phyloP scores from a whole-genome alignment of 2,888 invertebrate species.

The Rhaphigaster nebulosa region DNA sequence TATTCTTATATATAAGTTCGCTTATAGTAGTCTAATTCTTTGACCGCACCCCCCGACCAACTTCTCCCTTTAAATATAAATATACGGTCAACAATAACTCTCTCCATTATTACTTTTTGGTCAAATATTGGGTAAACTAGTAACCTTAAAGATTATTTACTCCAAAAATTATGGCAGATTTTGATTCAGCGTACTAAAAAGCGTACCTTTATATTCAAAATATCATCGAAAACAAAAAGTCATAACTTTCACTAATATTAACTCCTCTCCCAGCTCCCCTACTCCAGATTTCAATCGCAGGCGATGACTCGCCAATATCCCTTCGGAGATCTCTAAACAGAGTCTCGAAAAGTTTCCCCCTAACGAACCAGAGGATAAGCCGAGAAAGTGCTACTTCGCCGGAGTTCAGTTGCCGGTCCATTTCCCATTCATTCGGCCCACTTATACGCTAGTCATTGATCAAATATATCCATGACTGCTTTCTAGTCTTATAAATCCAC shows the following conservation, averaged over 20 bases:
- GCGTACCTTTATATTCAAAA: no score
- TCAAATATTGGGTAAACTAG: no score
- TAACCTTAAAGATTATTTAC: no score
- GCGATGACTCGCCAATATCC: background rate
- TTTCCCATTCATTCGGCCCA: conserved; percentile 32
- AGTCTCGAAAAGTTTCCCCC: background rate
- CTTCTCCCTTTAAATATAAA: no score
- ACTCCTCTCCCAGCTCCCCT: background rate
- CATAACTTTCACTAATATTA: background rate
- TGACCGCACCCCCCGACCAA: no score
- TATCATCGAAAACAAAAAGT: no score
- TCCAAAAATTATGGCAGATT: no score
- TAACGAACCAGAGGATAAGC: background rate
- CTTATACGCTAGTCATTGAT: conserved; percentile 1
- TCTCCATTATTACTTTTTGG: no score
- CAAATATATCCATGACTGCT: background rate
- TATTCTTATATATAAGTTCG: no score
- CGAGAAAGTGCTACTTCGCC: background rate
- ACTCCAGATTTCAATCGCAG: background rate
- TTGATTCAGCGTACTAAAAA: no score
- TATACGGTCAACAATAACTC: no score
- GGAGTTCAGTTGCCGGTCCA: background rate
- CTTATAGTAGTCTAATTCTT: no score
- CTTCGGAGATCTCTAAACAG: background rate
- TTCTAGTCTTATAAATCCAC: background rate